A percentile compares a stretch with the other conserved stretches of the same genome.
Conservation (phyloP, 2,113 vertebrate species). For the Struthio camelus region DNA sequence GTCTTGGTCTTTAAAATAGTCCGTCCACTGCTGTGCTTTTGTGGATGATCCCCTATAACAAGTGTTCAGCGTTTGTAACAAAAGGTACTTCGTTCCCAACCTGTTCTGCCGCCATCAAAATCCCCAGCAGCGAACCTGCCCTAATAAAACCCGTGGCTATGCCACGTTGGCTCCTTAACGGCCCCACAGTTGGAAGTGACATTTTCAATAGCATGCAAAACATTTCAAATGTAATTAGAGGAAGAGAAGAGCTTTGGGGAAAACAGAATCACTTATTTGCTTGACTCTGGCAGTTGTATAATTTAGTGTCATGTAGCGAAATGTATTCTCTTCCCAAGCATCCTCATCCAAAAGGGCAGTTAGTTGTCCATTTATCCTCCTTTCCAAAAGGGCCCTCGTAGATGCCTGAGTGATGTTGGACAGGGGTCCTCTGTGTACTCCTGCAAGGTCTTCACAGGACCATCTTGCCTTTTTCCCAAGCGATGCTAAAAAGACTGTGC, state of each 20-base stretch:
- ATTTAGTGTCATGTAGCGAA: constrained; percentile 14
- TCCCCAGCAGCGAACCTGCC: neutral
- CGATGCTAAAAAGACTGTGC: neutral
- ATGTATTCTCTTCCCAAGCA: neutral
- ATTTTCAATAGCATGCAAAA: constrained; percentile 53
- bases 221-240: constrained; percentile 61
- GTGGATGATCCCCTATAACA: neutral
- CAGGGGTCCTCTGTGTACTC: neutral
- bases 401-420: neutral
- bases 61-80: neutral
- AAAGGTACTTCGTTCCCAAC: neutral
- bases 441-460: neutral
- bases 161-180: neutral
- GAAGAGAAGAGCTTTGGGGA: constrained; percentile 45
- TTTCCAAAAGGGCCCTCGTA: neutral
- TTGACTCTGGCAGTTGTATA: constrained; percentile 23
- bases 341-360: neutral
- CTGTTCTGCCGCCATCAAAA: neutral
- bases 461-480: neutral
- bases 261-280: constrained; percentile 39
- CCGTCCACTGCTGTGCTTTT: neutral
- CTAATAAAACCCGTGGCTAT: neutral
- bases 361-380: neutral
- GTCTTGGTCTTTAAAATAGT: neutral
- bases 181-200: constrained; percentile 52